A percentile compares a stretch with the other conserved stretches of the same genome.
These are phyloP conservation scores for Gyps fulvus DNA, from an alignment of 2,113 vertebrate genomes.

Conservation along the genomic window DNA sequence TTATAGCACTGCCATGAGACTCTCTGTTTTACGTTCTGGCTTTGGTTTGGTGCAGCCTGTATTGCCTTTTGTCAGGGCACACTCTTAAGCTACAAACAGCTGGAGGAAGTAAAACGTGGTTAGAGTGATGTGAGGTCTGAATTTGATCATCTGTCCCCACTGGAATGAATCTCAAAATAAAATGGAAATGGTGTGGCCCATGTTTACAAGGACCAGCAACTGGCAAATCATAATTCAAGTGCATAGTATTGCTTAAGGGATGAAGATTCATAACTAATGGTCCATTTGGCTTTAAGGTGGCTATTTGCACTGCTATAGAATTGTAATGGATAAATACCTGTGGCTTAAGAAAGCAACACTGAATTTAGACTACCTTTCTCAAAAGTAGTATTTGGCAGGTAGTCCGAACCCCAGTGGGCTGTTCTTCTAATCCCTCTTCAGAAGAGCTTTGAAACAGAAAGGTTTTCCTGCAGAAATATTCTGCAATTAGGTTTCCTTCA, in stretches of 20 bases:
- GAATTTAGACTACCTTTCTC: neutral
- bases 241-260: neutral
- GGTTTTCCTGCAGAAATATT: neutral
- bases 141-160: neutral
- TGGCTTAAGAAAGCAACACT: neutral
- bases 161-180: neutral
- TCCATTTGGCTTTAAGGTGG: neutral
- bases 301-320: neutral
- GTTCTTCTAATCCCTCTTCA: neutral
- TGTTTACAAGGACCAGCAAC: neutral
- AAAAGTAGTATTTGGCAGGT: neutral
- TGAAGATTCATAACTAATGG: neutral
- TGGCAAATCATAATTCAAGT: neutral
- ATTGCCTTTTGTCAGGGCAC: neutral
- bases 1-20: accelerated
- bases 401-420: neutral
- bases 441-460: neutral
- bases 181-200: neutral
- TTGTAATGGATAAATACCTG: neutral
- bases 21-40: neutral
- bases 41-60: neutral
- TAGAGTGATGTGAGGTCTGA: neutral
- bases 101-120: neutral
- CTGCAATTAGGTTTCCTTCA: neutral
- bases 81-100: neutral